Base-by-base conservation (phyloP, 2,113 vertebrate species). In the Coptodon rendalli region DNA sequence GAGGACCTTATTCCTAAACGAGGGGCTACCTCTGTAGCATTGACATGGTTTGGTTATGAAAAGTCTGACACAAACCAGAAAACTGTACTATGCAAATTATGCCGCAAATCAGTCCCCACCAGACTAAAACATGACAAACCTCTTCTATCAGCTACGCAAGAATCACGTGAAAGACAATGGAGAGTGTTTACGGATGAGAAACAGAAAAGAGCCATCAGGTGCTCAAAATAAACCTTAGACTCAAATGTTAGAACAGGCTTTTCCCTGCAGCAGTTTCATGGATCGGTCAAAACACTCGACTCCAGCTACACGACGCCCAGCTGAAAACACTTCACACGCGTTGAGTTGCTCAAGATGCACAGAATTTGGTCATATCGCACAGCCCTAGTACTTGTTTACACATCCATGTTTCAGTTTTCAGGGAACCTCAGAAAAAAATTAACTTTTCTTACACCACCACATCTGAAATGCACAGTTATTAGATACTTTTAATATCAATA, bases 281-380 rank as follows among this genome's bases (percentile, higher is more conserved):
- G 29, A 63, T 63, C 0, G 3, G 16, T 63, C 16, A 63, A 59
- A 29, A 59, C 13, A 59, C 56, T 59, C 0, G 4, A 59, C 0
- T 16, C 56, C 56, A 29, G 56, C 13, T 29, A 29, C 56, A 16
- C 1, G 13, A 16, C 4, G 2, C 13, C 56, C 56, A 59, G 24
- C 27, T 63, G 59, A 63, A 63, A 63, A 19, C 29, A 34, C 29
- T 11, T 63, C 9, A 19, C 29, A 0, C 16, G 11, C 34, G 29
- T 11, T 34, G 59, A 63, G 9, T 3, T 63, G 59, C 5, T 1
- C 0, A 9, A 63, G 59, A 34, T 63, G 9, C 59, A 63, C 59
- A 34, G 29, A 19, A 63, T 63, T 34, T 63, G 59, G 59, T 63
- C 29, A 63, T 34, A 34, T 63, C 0, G 5, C 59, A 34, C 16